Conservation (phyloP, 2,888 invertebrate genomes). For the Diadromus collaris region DNA sequence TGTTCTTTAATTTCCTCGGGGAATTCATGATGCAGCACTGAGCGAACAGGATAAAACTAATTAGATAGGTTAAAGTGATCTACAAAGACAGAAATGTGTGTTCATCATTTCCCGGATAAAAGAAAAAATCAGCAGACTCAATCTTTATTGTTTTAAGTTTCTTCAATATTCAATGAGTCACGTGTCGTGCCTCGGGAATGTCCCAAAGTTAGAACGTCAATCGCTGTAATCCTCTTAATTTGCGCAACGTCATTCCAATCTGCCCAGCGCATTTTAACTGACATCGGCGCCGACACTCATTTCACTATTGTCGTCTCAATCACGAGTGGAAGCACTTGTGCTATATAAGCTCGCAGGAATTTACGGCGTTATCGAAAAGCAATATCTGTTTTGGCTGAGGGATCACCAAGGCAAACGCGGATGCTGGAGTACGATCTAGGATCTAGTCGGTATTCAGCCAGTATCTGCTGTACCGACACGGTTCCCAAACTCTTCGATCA, state of each 20-base stretch:
- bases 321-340: slow-evolving; percentile 29
- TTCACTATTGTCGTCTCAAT: slow-evolving; percentile 14
- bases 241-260: neutral
- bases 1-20: neutral
- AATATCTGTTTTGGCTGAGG: slow-evolving; percentile 62
- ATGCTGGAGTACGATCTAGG: slow-evolving; percentile 16
- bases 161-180: neutral
- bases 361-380: slow-evolving; percentile 62
- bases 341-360: slow-evolving; percentile 62
- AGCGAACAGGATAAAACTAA: neutral
- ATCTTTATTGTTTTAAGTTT: neutral
- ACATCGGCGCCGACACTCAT: neutral
- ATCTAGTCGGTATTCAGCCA: slow-evolving; percentile 32
- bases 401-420: slow-evolving; percentile 11
- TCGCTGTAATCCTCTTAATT: neutral
- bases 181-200: neutral
- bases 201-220: neutral
- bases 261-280: neutral
- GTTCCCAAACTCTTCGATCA: slow-evolving; percentile 60
- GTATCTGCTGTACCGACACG: slow-evolving; percentile 38
- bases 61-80: neutral
- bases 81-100: neutral
- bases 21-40: neutral
- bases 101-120: neutral
- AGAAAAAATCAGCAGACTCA: neutral